These are phyloP conservation scores for Tanypteryx hageni DNA, from an alignment of 2,888 invertebrate species.

Conservation along the genomic window DNA sequence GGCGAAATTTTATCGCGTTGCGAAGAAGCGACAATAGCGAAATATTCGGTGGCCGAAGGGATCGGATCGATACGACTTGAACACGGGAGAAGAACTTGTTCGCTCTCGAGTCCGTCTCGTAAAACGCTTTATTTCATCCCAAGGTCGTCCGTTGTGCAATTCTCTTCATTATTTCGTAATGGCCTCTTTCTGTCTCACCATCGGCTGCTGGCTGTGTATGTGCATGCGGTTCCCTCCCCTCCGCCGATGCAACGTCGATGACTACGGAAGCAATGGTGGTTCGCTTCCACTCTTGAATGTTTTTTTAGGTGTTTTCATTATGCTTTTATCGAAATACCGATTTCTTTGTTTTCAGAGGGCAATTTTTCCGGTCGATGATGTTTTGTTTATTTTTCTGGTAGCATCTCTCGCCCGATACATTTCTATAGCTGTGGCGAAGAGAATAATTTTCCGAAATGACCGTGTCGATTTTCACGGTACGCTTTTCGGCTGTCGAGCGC, in stretches of 20 bases:
- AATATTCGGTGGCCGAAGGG: neutral
- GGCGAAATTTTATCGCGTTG: neutral
- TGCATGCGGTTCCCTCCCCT: neutral
- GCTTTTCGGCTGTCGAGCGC: neutral
- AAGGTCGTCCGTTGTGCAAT: slow-evolving; percentile 17
- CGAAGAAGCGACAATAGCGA: neutral
- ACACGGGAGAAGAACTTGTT: neutral
- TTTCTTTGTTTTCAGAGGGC: neutral
- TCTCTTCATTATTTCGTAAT: neutral
- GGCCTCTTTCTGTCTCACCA: neutral
- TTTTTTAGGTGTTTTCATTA: neutral
- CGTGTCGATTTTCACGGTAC: too few relatives aligned
- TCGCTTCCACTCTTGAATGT: neutral
- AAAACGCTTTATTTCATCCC: neutral
- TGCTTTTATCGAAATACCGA: neutral
- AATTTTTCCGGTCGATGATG: too few relatives aligned
- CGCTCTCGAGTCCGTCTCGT: neutral
- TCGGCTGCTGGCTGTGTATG: neutral
- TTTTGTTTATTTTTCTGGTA: too few relatives aligned
- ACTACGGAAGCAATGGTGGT: neutral
- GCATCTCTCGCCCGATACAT: too few relatives aligned
- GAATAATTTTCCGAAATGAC: too few relatives aligned
- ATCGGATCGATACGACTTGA: neutral
- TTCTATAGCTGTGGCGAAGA: too few relatives aligned
- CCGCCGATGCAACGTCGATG: neutral